phyloP scores from a whole-genome alignment of 2,113 vertebrate species.

The Alethe castanea region DNA sequence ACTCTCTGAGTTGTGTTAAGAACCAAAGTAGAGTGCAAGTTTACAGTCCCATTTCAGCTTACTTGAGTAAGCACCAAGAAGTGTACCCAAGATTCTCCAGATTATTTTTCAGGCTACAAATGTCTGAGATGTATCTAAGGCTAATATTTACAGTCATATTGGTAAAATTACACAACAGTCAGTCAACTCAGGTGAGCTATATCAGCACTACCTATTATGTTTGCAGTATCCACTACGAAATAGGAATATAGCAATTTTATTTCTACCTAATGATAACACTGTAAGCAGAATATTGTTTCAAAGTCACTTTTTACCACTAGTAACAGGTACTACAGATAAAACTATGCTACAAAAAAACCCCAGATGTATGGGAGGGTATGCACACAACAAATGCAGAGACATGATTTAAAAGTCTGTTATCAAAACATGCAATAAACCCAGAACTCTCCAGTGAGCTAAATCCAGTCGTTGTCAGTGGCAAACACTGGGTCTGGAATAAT shows the following conservation, averaged over 20 bases:
- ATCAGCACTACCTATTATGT: background rate
- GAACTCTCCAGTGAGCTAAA: background rate
- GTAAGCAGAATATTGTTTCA: background rate
- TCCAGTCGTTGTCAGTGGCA: background rate
- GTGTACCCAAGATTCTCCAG: background rate
- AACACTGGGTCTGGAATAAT: background rate
- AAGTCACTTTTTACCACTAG: background rate
- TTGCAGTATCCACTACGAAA: background rate
- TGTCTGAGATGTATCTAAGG: background rate
- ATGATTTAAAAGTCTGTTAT: background rate
- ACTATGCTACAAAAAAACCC: fast-evolving
- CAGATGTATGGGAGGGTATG: background rate
- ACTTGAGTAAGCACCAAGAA: background rate
- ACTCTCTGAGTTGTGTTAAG: background rate
- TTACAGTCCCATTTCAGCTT: background rate
- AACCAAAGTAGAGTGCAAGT: background rate
- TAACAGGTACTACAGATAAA: background rate
- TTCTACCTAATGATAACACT: background rate
- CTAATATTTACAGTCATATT: background rate
- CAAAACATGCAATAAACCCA: background rate
- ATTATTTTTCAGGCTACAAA: background rate
- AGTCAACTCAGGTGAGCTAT: background rate
- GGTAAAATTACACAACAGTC: background rate
- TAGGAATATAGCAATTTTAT: background rate
- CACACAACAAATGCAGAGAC: background rate